Percentiles rank a stretch among this genome's conserved stretches.
phyloP scores from a whole-genome alignment of 2,888 invertebrate species.

The Leptinotarsa juncta region DNA sequence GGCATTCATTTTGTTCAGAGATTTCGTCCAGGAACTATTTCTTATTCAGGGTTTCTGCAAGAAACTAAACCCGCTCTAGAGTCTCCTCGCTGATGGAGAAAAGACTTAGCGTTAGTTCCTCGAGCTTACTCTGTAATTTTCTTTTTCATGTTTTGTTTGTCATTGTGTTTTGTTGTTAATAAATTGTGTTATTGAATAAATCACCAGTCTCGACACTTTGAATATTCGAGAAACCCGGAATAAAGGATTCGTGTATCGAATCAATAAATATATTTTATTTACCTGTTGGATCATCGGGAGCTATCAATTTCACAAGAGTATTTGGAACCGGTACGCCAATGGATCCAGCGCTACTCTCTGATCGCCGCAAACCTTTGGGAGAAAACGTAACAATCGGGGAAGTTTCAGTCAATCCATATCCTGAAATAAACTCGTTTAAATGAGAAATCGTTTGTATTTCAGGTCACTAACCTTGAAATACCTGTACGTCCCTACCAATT shows the following conservation, averaged over 20 bases:
- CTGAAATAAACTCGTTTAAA: conserved; percentile 56
- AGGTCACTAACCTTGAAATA: conserved; percentile 57
- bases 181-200: too few species aligned
- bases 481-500: conserved; percentile 55
- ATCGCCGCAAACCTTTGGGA: conserved; percentile 40
- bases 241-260: not conserved
- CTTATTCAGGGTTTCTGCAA: too few species aligned
- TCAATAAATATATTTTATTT: conserved; percentile 17
- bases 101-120: too few species aligned
- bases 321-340: conserved; percentile 73
- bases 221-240: too few species aligned
- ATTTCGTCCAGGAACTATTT: too few species aligned
- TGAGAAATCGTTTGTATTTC: not conserved
- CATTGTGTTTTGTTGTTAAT: too few species aligned
- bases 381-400: conserved; percentile 71
- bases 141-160: too few species aligned
- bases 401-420: conserved; percentile 81
- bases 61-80: too few species aligned
- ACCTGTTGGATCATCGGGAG: conserved; percentile 60
- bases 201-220: too few species aligned
- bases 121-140: too few species aligned
- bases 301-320: conserved; percentile 74
- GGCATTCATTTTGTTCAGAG: too few species aligned
- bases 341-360: conserved; percentile 52
- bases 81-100: too few species aligned